These are phyloP conservation scores for Lindbergichthys nudifrons DNA, from an alignment of 2,797 vertebrate genomes.

Conservation along the genomic window DNA sequence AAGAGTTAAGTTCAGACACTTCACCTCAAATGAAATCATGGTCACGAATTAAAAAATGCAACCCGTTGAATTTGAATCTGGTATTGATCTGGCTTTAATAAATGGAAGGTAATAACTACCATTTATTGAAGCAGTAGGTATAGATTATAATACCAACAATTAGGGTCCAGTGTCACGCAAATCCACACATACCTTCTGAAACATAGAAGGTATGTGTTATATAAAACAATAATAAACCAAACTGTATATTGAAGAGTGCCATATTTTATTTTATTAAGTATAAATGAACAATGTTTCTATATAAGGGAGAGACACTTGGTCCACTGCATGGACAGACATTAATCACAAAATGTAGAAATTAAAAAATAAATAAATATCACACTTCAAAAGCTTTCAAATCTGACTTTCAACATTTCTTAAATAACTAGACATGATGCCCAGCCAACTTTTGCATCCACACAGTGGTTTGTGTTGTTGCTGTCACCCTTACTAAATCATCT, in stretches of 20 bases:
- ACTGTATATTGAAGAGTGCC: not conserved
- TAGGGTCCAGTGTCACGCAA: not conserved
- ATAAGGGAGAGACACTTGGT: not conserved
- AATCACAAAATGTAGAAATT: not conserved
- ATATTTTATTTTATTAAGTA: slow-evolving; percentile 3
- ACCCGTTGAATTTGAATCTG: not conserved
- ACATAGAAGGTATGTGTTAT: not conserved
- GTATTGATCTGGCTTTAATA: not conserved
- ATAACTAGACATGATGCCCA: not conserved
- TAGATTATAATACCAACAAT: too few relatives aligned
- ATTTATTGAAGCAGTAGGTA: not conserved
- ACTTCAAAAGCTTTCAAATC: not conserved
- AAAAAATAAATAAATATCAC: not conserved
- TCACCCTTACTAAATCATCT: not conserved
- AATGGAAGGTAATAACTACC: not conserved
- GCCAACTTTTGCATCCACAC: not conserved
- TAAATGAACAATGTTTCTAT: not conserved
- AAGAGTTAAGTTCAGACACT: not conserved
- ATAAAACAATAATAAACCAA: not conserved
- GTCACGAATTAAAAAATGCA: not conserved
- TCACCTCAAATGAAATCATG: not conserved
- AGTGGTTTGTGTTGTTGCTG: not conserved
- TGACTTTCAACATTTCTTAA: not conserved
- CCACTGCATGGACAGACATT: not conserved
- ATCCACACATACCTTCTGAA: not conserved